These are phyloP conservation scores for Serripes groenlandicus DNA, from an alignment of 2,888 invertebrate species.

Conservation along the genomic window DNA sequence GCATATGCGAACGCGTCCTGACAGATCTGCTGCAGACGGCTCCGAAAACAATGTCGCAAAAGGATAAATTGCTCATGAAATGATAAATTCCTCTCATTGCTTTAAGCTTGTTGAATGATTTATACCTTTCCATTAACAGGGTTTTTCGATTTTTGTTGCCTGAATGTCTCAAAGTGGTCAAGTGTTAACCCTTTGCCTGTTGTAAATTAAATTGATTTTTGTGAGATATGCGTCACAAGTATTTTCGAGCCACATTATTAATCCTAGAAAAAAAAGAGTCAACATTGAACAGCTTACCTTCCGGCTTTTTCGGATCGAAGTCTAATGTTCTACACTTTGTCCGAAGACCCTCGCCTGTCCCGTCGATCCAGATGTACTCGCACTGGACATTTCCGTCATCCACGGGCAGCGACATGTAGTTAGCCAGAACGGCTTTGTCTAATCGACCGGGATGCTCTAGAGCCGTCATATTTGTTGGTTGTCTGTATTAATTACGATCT, in stretches of 20 bases:
- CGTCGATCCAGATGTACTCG: constrained; percentile 86
- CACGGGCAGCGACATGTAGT: constrained; percentile 75
- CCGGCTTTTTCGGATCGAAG: constrained; percentile 75
- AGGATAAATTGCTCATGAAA: too few species aligned
- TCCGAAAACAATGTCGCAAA: background rate
- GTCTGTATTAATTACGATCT: background rate
- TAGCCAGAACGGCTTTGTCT: constrained; percentile 72
- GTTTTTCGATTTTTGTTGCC: too few species aligned
- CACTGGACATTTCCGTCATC: constrained; percentile 73
- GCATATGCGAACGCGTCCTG: background rate
- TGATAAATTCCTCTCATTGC: too few species aligned
- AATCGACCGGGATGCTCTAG: constrained; percentile 49
- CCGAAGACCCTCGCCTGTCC: constrained; percentile 83
- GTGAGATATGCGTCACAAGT: too few species aligned
- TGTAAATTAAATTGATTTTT: too few species aligned
- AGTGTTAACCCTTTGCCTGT: too few species aligned
- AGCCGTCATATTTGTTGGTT: constrained; percentile 38
- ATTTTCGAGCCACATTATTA: too few species aligned
- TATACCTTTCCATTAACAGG: too few species aligned
- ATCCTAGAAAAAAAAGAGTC: too few species aligned
- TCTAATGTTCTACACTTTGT: constrained; percentile 83
- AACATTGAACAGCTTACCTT: constrained; percentile 65
- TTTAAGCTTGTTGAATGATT: too few species aligned
- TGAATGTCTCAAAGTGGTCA: too few species aligned
- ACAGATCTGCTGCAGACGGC: background rate